Percentiles rank a stretch among this genome's conserved stretches.
Conservation (phyloP, 2,113 vertebrate genomes). For the Craseonycteris thonglongyai region DNA sequence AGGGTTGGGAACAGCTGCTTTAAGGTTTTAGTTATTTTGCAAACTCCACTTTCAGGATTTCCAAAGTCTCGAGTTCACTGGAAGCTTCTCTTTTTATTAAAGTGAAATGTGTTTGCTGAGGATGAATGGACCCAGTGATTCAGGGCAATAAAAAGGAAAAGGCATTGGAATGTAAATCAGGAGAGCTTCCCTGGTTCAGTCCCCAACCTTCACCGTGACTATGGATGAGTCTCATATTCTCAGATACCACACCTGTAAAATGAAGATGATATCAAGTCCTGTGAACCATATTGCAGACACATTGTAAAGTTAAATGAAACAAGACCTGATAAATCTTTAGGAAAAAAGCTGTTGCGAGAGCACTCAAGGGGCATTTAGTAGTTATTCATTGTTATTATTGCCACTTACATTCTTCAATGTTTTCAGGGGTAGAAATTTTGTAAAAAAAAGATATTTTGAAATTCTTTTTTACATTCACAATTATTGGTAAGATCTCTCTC, state of each 20-base stretch:
- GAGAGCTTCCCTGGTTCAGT: not conserved
- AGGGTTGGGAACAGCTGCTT: no score
- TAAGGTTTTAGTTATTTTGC: not conserved
- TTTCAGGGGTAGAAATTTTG: not conserved
- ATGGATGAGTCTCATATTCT: not conserved
- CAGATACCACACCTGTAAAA: not conserved
- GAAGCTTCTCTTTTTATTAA: not conserved
- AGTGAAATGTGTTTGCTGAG: not conserved
- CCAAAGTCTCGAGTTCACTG: not conserved
- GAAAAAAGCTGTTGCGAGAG: not conserved
- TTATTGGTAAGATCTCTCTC: not conserved
- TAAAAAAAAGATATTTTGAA: not conserved
- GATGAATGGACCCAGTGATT: not conserved
- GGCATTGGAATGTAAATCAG: not conserved
- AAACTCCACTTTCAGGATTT: not conserved
- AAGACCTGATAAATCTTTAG: not conserved
- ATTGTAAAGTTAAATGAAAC: not conserved
- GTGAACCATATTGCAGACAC: not conserved
- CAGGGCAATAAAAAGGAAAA: not conserved
- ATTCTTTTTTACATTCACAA: not conserved
- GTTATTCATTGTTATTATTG: not conserved
- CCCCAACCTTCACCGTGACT: not conserved
- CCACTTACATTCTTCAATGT: not conserved
- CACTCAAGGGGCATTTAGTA: not conserved
- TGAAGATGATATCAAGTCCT: not conserved